Evolutionary conservation across 2,113 vertebrate genomes (phyloP).

Genomic region (Menura novaehollandiae): DNA sequence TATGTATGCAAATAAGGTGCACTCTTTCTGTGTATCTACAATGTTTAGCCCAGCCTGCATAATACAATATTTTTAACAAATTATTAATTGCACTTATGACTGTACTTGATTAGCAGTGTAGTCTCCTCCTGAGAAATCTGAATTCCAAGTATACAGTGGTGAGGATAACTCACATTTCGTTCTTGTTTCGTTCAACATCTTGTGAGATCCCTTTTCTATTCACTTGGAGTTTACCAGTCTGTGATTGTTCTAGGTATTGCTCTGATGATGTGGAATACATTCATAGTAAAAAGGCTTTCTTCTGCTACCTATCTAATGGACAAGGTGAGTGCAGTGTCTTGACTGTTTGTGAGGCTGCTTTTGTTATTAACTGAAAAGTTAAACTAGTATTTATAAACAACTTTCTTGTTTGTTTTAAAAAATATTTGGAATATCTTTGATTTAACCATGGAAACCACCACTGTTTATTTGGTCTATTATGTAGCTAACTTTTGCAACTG

Average conservation of each 20-base stretch:
- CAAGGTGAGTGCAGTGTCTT: constrained; percentile 75
- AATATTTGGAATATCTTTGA: not conserved
- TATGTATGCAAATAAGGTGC: not conserved
- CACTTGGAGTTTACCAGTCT: not conserved
- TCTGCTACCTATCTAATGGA: constrained; percentile 91
- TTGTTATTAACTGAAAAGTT: not conserved
- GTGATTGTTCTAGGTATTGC: constrained; percentile 78
- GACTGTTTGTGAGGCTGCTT: not conserved
- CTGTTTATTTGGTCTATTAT: not conserved
- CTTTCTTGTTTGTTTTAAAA: not conserved
- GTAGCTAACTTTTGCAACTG: not conserved
- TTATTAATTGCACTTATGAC: not conserved
- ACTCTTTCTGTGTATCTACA: not conserved
- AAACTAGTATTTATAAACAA: not conserved
- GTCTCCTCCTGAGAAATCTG: not conserved
- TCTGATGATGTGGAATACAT: constrained; percentile 98
- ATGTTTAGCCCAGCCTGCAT: not conserved
- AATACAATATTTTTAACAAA: not conserved
- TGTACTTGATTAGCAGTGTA: not conserved
- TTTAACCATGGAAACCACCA: not conserved
- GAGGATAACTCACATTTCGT: not conserved
- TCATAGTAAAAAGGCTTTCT: constrained; percentile 92
- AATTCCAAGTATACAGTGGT: not conserved
- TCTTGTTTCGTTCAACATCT: not conserved
- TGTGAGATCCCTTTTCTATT: not conserved